Conservation (phyloP, 2,797 vertebrate species). For the Anas flavirostris region DNA sequence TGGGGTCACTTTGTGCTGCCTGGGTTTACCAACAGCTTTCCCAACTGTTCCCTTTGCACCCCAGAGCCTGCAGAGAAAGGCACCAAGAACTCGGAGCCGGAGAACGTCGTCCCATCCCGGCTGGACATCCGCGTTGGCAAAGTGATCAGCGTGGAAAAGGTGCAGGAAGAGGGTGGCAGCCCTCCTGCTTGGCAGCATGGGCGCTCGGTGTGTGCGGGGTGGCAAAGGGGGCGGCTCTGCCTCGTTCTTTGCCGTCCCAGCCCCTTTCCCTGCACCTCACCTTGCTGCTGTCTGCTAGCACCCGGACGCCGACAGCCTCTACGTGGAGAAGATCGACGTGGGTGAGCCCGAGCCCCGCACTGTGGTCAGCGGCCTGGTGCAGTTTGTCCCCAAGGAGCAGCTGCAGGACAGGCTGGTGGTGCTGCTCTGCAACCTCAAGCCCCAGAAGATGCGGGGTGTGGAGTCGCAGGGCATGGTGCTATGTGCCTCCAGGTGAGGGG, state of each 20-base stretch:
- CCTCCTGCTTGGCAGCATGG: fast-evolving
- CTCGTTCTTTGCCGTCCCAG: background rate
- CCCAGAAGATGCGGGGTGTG: constrained; percentile 97
- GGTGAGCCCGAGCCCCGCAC: constrained; percentile 91
- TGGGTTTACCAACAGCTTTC: background rate
- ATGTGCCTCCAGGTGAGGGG: constrained; percentile 87
- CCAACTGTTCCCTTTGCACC: background rate
- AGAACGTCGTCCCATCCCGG: constrained; percentile 87
- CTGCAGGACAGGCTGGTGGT: constrained; percentile 91
- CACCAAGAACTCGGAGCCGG: constrained; percentile 75
- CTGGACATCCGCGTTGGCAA: constrained; percentile 94
- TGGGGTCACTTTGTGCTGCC: background rate
- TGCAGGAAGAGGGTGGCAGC: background rate
- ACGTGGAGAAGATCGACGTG: constrained; percentile 93
- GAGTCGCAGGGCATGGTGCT: constrained; percentile 98
- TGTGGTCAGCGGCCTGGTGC: constrained; percentile 94
- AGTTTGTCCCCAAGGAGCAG: constrained; percentile 87
- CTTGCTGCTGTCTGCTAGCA: constrained; percentile 79
- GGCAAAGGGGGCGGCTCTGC: background rate
- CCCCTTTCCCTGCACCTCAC: background rate
- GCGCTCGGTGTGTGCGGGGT: fast-evolving
- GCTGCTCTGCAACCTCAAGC: constrained; percentile 94
- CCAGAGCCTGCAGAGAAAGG: constrained; percentile 85
- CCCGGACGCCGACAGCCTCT: constrained; percentile 93
- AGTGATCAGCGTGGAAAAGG: constrained; percentile 92